Evolutionary conservation across 1,140 invertebrate species (phyloP).

Genomic region (Scylla paramamosain): DNA sequence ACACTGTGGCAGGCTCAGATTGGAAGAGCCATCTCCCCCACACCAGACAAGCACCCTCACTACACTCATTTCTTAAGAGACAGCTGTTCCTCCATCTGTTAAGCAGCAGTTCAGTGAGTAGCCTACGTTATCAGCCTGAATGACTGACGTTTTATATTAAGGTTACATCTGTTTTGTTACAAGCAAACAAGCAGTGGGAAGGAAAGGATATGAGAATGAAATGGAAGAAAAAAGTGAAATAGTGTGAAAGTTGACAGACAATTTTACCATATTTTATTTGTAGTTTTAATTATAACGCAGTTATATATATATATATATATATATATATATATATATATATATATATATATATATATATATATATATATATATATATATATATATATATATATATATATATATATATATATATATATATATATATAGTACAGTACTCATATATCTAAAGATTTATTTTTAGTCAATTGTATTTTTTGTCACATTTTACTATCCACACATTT

Average conservation of each 20-base stretch:
- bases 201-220: not conserved
- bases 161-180: not conserved
- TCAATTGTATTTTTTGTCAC: not conserved
- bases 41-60: no score
- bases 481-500: not conserved
- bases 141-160: not conserved
- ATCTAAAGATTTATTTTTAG: conserved; percentile 23
- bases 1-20: no score
- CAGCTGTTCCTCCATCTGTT: not conserved
- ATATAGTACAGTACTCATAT: not conserved
- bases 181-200: not conserved
- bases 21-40: no score
- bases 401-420: conserved; percentile 49
- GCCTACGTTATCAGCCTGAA: not conserved
- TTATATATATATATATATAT: conserved; percentile 37
- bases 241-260: not conserved
- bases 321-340: conserved; percentile 40
- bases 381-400: conserved; percentile 11
- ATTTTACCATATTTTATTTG: not conserved
- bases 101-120: not conserved
- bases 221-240: not conserved
- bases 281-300: not conserved
- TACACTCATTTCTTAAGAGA: no score
- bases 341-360: not conserved
- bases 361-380: not conserved